These are phyloP conservation scores for Thymelicus sylvestris DNA, from an alignment of 2,888 invertebrate species.

Conservation along the genomic window DNA sequence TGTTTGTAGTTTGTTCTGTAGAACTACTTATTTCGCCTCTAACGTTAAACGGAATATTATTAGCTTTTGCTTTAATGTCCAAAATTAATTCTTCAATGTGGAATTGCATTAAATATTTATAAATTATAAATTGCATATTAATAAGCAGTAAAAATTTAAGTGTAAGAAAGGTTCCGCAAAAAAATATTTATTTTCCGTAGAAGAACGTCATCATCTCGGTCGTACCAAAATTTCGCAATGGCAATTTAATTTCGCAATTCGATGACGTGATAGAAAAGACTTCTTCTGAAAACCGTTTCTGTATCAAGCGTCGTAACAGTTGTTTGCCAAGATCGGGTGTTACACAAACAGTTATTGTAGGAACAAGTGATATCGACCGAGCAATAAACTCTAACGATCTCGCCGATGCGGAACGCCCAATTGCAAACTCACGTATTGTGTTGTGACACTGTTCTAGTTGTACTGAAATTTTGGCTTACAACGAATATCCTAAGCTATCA, in stretches of 20 bases:
- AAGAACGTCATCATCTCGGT: not conserved
- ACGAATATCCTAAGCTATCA: no score
- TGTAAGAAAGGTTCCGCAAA: no score
- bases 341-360: conserved; percentile 38
- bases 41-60: not conserved
- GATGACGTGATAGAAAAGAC: conserved; percentile 21
- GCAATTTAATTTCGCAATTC: conserved; percentile 20
- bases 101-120: no score
- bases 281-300: conserved; percentile 25
- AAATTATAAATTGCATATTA: no score
- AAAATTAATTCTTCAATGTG: no score
- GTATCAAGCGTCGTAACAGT: conserved; percentile 25
- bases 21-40: not conserved
- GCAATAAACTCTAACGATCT: conserved; percentile 48
- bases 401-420: conserved; percentile 63
- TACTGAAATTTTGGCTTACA: conserved; percentile 6
- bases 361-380: conserved; percentile 42
- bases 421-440: conserved; percentile 60
- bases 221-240: not conserved
- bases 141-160: no score
- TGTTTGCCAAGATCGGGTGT: conserved; percentile 34
- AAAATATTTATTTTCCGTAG: no score
- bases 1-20: not conserved
- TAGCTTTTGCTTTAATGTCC: not conserved
- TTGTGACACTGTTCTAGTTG: conserved; percentile 60